Evolutionary conservation across 2,113 vertebrate species (phyloP).

Genomic region (Anseranas semipalmata): DNA sequence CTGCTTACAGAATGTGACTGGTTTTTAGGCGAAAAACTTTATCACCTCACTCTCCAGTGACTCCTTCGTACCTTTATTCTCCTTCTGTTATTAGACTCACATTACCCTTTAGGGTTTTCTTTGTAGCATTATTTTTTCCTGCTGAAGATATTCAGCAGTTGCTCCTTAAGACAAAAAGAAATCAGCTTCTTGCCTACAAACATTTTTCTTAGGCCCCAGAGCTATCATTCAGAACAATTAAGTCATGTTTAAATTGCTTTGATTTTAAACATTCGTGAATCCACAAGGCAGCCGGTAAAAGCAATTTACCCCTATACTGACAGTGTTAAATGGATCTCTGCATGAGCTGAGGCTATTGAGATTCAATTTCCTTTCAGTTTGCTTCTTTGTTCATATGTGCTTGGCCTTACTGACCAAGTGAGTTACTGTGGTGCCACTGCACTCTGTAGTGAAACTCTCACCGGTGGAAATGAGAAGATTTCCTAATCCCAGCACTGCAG

Average conservation of each 20-base stretch:
- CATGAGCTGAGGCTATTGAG: background rate
- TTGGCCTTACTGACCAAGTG: background rate
- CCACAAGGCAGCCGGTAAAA: background rate
- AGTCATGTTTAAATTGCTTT: background rate
- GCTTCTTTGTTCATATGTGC: background rate
- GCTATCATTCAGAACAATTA: background rate
- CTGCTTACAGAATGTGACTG: background rate
- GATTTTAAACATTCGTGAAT: background rate
- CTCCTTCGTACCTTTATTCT: background rate
- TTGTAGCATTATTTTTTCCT: background rate
- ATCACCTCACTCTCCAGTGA: background rate
- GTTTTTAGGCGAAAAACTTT: fast-evolving
- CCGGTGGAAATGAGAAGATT: background rate
- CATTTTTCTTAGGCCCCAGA: background rate
- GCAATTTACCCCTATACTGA: background rate
- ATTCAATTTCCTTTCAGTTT: background rate
- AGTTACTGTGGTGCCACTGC: background rate
- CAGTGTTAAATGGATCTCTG: background rate
- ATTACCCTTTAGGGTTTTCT: background rate
- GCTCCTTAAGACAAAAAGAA: background rate
- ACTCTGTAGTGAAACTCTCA: background rate
- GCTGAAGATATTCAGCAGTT: background rate
- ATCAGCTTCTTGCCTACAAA: background rate
- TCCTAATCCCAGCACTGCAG: background rate
- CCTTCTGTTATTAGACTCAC: background rate